Evolutionary conservation across 2,797 vertebrate genomes (phyloP), one percentile per base, ranked within the genome.

Genomic region (Glyptemys insculpta): DNA sequence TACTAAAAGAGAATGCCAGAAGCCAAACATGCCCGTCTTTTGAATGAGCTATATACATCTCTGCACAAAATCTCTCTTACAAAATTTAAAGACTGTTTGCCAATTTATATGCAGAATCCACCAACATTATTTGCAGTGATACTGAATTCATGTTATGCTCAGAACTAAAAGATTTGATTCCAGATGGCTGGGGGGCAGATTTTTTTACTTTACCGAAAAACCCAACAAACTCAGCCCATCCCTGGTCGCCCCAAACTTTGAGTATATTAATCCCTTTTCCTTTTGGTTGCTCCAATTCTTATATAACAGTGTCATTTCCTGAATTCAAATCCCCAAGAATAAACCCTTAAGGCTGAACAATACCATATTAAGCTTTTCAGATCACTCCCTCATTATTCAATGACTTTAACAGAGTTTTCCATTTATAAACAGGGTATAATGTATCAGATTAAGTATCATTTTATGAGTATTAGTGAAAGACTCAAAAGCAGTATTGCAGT

Each of bases 311-410:
- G 86, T 41, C 81, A 92, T 94, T 96, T 97, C 95, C 94, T 96
- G 92, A 95, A 97, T 59, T 87, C 88, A 96, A 95, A 96, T 95
- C 90, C 88, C 85, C 81, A 97, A 76, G 95, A 96, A 92, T 89
- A 95, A 90, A 96, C 92, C 83, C 90, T 84, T 94, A 90, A 95
- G 91, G 92, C 92, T 94, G 81, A 97, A 91, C 95, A 95, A 97
- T 95, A 92, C 86, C 95, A 89, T 82, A 93, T 95, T 92, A 96
- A 96, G 82, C 44, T 88, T 79, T 84, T 79, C 72, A 27, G 86
- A 95, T 74, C 95, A 92, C 78, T 95, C 78, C 79, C 62, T 62
- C 81, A 49, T 78, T 90, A n/a, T 62, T 29, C 37, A 81, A 29
- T 16, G 25, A 50, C 78, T 86, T 89, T 92, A 89, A 93, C 68